Evolutionary conservation across 2,113 vertebrate genomes (phyloP), one percentile per base, ranked within the genome.

Genomic region (Centropus bengalensis): DNA sequence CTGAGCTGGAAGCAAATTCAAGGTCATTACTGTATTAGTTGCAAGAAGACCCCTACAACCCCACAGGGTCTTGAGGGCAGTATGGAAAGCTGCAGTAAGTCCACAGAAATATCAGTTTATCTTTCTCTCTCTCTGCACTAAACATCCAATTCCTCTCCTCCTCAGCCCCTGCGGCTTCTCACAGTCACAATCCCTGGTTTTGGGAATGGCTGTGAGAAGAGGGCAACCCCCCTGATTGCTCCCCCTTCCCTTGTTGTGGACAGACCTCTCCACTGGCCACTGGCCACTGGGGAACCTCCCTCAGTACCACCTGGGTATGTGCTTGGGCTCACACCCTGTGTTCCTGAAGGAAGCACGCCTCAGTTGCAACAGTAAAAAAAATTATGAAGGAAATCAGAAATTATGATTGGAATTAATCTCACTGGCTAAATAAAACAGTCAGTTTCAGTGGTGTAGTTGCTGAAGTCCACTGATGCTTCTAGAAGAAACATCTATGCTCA

Each of bases 21-120:
- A 95, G 94, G 94, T 95, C 91, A 94, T 91, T 94, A 82, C 87
- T 96, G 87, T 92, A 89, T 80, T 93, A 96, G 78, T 63, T 94
- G 63, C 51, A 89, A 85, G 51, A 89, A 58, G 51, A 95, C 86
- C 87, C 77, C 49, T 84, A 71, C 49, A 91, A 82, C 80, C 86
- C 82, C 82, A 66, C 58, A 95, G 45, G 55, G 84, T 92, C 80
- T 40, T 82, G 47, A 94, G 83, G 52, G 64, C 77, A 83, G 56
- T 6, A 9, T 12, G 4, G 66, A 92, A 94, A 93, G 40, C 89
- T 74, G 91, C 74, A 59, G 5, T 51, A 87, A 87, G 33, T 45
- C 83, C 55, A 42, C 49, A 82, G 63, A 89, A 80, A 60, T 70
- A 91, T 19, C 69, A 54, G n/a, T 89, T 91, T 71, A 91, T 84